Conservation (phyloP, 2,888 invertebrate genomes). For the Cryptus viduatorius region DNA sequence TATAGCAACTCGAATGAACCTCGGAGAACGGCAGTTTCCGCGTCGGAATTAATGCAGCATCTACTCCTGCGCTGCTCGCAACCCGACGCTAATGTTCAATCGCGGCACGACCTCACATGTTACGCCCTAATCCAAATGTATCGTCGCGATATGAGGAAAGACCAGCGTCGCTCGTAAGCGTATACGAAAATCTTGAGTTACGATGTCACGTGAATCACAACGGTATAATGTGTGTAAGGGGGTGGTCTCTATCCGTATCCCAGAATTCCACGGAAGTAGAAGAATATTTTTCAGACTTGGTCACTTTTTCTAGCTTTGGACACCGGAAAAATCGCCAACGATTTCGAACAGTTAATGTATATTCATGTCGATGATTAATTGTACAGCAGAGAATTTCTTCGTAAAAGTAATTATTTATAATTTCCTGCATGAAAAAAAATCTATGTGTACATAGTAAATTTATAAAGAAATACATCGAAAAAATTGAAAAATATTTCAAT, state of each 20-base stretch:
- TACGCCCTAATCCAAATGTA: conserved; percentile 40
- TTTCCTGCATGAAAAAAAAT: too few species aligned
- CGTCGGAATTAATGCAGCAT: conserved; percentile 44
- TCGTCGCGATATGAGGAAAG: conserved; percentile 32
- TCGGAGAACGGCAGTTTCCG: not conserved
- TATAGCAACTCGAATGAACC: not conserved
- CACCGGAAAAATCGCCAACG: too few species aligned
- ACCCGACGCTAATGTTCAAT: conserved; percentile 30
- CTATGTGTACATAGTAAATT: too few species aligned
- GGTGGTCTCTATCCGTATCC: not conserved
- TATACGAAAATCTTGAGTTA: conserved; percentile 33
- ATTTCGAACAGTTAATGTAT: too few species aligned
- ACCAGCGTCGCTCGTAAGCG: not conserved
- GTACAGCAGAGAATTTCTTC: too few species aligned
- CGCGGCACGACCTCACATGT: conserved; percentile 15
- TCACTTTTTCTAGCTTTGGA: not conserved
- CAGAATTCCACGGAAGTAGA: not conserved
- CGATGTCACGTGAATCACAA: conserved; percentile 20
- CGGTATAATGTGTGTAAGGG: not conserved
- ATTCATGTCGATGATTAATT: too few species aligned
- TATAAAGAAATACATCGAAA: too few species aligned
- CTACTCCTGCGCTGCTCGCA: conserved; percentile 10
- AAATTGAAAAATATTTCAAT: too few species aligned
- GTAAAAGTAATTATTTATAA: too few species aligned
- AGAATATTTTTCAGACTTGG: not conserved